These are phyloP conservation scores for Eurois occulta DNA, from an alignment of 2,888 invertebrate species.

Conservation along the genomic window DNA sequence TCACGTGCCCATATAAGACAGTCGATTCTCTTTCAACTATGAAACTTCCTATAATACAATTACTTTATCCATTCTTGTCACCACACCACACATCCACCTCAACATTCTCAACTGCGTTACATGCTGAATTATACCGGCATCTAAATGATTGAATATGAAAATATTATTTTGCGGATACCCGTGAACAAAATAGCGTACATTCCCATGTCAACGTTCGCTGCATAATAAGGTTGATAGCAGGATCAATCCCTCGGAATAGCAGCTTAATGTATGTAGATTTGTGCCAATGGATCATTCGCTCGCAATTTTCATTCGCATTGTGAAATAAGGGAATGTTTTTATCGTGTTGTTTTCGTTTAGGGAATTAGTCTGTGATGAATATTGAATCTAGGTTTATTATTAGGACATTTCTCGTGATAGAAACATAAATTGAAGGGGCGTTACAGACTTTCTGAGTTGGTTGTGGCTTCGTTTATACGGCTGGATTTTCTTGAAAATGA, in stretches of 20 bases:
- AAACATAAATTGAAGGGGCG: neutral
- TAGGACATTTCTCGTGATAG: neutral
- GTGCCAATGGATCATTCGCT: slow-evolving; percentile 58
- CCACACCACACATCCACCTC: too few relatives aligned
- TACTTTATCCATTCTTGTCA: too few relatives aligned
- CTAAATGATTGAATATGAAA: slow-evolving; percentile 5
- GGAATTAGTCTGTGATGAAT: slow-evolving; percentile 38
- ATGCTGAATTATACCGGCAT: neutral
- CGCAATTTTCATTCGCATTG: slow-evolving; percentile 49
- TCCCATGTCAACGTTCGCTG: slow-evolving; percentile 46
- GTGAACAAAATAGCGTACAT: slow-evolving; percentile 31
- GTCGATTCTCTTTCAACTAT: too few relatives aligned
- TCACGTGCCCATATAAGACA: too few relatives aligned
- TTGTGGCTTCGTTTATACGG: neutral
- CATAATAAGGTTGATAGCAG: slow-evolving; percentile 50
- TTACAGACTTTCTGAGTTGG: neutral
- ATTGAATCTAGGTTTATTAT: slow-evolving; percentile 33
- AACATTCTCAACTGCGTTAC: too few relatives aligned
- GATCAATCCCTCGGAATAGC: slow-evolving; percentile 49
- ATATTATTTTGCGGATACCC: neutral
- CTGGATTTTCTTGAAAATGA: neutral
- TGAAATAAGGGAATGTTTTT: slow-evolving; percentile 49
- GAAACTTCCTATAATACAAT: too few relatives aligned
- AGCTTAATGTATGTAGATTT: slow-evolving; percentile 59
- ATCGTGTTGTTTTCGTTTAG: slow-evolving; percentile 47